Conservation (phyloP, 1,140 invertebrate species). For the Monomorium pharaonis region DNA sequence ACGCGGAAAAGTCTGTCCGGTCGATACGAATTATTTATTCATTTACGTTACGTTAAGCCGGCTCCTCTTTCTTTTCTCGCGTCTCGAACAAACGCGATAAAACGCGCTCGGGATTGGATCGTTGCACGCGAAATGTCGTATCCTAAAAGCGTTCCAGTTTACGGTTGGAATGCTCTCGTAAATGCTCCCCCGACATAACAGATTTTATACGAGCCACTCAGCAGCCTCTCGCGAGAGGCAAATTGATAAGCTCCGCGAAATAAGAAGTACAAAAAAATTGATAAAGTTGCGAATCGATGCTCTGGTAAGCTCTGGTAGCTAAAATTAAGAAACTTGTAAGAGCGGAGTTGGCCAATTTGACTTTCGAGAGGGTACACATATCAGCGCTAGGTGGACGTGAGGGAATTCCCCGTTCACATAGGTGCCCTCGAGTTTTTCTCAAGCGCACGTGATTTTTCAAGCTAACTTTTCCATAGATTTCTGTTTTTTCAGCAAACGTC, state of each 20-base stretch:
- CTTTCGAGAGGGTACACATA: not conserved
- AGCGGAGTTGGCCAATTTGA: not conserved
- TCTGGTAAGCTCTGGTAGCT: too few relatives aligned
- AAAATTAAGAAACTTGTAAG: not conserved
- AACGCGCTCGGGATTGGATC: not conserved
- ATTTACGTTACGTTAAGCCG: too few relatives aligned
- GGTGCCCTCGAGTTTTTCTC: not conserved
- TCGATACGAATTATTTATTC: not conserved
- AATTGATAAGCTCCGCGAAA: not conserved
- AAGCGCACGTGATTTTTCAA: not conserved
- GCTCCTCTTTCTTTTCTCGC: not conserved
- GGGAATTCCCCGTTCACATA: not conserved
- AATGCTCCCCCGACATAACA: not conserved
- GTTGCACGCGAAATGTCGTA: not conserved
- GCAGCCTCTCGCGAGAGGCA: not conserved
- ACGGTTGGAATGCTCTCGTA: not conserved
- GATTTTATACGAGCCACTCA: not conserved
- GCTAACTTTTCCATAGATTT: not conserved
- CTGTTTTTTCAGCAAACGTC: constrained; percentile 3
- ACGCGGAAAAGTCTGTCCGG: not conserved
- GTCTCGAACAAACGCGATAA: not conserved
- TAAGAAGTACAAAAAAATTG: not conserved
- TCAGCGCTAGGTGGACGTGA: not conserved
- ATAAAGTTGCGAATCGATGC: not conserved
- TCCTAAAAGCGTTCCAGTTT: not conserved